Conservation (phyloP, 1,140 invertebrate species). For the Rhagoletis pomonella region DNA sequence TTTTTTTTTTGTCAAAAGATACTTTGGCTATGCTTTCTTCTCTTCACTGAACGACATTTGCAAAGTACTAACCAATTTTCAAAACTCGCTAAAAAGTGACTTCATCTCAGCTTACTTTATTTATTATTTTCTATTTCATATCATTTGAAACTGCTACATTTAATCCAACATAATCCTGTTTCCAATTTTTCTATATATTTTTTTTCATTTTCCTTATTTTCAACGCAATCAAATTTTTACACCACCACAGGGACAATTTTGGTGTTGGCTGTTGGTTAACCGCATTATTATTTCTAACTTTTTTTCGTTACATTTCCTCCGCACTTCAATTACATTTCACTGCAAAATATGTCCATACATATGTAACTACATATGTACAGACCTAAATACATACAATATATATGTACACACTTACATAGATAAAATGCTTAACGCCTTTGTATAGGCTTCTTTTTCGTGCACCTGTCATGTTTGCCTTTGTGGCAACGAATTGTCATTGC, state of each 20-base stretch:
- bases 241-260: neutral
- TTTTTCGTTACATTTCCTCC: neutral
- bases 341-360: no score
- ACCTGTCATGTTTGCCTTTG: constrained; percentile 22
- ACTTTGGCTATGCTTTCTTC: no score
- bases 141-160: no score
- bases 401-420: no score
- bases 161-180: neutral
- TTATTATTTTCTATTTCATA: no score
- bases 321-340: neutral
- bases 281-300: constrained; percentile 3
- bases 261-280: neutral
- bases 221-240: neutral
- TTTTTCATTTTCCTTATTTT: neutral
- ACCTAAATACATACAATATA: no score
- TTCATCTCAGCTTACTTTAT: no score
- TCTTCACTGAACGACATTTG: no score
- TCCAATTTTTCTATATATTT: neutral
- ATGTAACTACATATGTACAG: neutral
- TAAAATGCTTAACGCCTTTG: constrained; percentile 11
- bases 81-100: no score
- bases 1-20: no score
- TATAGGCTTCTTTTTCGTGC: neutral
- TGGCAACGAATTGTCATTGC: neutral
- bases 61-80: no score